These are phyloP conservation scores for Chamaea fasciata DNA, from an alignment of 2,113 vertebrate genomes.

Conservation along the genomic window DNA sequence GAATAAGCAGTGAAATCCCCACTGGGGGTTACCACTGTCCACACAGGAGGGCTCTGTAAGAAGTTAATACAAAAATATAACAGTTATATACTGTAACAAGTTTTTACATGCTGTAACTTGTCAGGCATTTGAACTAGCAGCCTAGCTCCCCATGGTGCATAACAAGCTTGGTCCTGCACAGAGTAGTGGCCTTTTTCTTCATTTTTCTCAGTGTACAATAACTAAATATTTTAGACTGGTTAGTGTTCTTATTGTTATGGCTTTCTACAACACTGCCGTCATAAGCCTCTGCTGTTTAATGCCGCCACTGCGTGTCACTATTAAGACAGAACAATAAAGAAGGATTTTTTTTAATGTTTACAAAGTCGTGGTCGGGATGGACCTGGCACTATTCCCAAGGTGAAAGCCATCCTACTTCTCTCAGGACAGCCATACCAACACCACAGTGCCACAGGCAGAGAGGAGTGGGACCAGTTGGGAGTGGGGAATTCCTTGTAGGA, in stretches of 20 bases:
- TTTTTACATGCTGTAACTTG: neutral
- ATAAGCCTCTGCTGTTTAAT: neutral
- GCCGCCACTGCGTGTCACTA: conserved; percentile 1
- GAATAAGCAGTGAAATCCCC: neutral
- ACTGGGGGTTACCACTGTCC: fast-evolving
- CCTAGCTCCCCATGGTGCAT: fast-evolving
- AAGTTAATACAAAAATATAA: neutral
- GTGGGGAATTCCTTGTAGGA: neutral
- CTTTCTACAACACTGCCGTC: neutral
- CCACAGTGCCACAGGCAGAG: neutral
- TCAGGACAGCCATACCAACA: fast-evolving
- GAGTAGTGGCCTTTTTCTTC: neutral
- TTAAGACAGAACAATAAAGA: conserved; percentile 12
- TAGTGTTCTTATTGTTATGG: neutral
- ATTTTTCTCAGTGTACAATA: neutral
- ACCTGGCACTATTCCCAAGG: neutral
- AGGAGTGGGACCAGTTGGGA: neutral
- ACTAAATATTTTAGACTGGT: neutral
- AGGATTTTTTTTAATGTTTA: neutral
- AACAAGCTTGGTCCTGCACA: neutral
- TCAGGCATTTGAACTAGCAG: neutral
- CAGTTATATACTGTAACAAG: neutral
- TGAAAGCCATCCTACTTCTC: neutral
- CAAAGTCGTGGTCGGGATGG: neutral
- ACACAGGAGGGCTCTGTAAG: neutral